Base-by-base conservation (phyloP, 2,797 vertebrate species). In the Tinamus major region DNA sequence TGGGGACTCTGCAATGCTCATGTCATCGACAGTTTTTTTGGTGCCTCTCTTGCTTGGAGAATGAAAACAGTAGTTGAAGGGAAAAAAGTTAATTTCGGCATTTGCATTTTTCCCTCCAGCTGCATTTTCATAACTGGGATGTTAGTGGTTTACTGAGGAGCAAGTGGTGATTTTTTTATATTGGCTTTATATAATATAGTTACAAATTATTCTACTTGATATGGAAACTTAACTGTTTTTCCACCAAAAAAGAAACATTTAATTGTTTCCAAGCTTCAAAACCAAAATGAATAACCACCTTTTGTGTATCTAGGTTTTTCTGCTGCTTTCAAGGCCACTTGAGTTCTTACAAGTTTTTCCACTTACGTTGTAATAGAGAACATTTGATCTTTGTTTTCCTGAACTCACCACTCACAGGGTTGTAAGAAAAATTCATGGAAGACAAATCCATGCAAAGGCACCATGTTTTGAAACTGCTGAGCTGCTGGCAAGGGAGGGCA, bases 21-120 rank as follows among this genome's bases (percentile, higher is more conserved):
- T 17, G 2, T 42, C 46, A 90, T 1, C 2, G 44, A 58, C 41
- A 90, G 65, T 41, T 92, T 78, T 93, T 79, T 83, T 26, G 41
- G 10, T 93, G 37, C 35, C 81, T 85, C 51, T 87, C 86, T 64
- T 69, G 21, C 49, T 75, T 80, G 35, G 93, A 87, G 55, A 63
- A 76, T 63, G 94, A 62, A 93, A 82, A 55, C 68, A 70, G 48
- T 35, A 93, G 55, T 29, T 26, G 10, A 76, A 72, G 69, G 89
- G 89, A 67, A 55, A 87, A 95, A 93, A 75, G 69, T 35, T 78
- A 65, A 85, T 80, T 92, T 93, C 46, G 13, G 62, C 31, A 91
- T 95, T 96, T 94, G 76, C 87, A 94, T 94, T 46, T 96, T 96
- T 91, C 94, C 77, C 90, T 87, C 44, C 83, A 51, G 58, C 78